phyloP scores from a whole-genome alignment of 1,140 invertebrate genomes.

The Brachystomella parvula region DNA sequence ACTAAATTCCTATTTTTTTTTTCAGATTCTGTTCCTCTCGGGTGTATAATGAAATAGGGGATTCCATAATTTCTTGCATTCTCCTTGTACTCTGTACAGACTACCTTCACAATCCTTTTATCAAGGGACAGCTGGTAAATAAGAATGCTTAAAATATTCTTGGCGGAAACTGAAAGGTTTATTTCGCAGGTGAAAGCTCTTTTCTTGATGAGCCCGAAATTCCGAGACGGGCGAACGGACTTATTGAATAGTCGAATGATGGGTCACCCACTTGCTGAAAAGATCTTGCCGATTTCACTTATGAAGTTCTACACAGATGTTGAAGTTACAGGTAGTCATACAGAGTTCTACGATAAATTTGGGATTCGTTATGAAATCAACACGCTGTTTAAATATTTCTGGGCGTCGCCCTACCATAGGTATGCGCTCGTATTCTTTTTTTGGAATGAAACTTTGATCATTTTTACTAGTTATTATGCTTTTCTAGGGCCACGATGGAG shows the following conservation, averaged over 20 bases:
- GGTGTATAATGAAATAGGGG: constrained; percentile 63
- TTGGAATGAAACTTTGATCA: not conserved
- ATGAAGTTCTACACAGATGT: constrained; percentile 99
- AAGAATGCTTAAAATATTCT: not conserved
- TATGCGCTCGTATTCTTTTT: constrained; percentile 23
- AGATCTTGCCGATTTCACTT: constrained; percentile 70
- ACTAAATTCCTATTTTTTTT: constrained; percentile 14
- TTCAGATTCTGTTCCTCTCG: not conserved
- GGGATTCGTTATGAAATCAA: constrained; percentile 96
- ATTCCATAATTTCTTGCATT: constrained; percentile 76
- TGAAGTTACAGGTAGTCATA: constrained; percentile 83
- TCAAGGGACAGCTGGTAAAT: constrained; percentile 73
- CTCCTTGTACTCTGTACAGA: constrained; percentile 80
- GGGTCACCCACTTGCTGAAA: constrained; percentile 75
- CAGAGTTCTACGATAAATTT: constrained; percentile 99
- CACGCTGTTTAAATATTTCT: constrained; percentile 87
- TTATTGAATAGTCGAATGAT: constrained; percentile 59
- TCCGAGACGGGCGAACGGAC: constrained; percentile 56
- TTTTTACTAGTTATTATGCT: not conserved
- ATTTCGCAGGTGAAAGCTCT: constrained; percentile 68
- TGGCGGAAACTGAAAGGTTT: not conserved
- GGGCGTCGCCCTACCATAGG: constrained; percentile 60
- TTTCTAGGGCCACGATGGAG: constrained; percentile 23
- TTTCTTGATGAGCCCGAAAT: constrained; percentile 78
- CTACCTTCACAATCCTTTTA: constrained; percentile 89